These are phyloP conservation scores for Basileuterus tristriatus DNA, from an alignment of 2,797 vertebrate species.

Conservation along the genomic window DNA sequence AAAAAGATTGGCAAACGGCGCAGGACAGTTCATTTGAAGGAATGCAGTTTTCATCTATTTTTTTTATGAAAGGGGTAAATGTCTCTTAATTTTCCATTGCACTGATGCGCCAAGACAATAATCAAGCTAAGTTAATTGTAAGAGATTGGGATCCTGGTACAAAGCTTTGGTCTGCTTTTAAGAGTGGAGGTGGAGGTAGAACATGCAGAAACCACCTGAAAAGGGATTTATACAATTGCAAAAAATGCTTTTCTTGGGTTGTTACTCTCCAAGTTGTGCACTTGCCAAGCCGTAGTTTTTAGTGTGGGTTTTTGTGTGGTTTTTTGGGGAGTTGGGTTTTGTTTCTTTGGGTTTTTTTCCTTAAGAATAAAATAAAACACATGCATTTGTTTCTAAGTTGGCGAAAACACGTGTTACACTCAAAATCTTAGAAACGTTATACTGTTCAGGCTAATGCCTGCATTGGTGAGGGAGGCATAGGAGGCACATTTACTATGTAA, in stretches of 20 bases:
- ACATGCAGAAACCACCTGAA: neutral
- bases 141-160: neutral
- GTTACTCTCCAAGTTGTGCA: neutral
- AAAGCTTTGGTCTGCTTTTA: neutral
- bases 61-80: neutral
- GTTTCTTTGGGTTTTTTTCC: neutral
- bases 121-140: neutral
- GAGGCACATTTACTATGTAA: neutral
- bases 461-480: too few relatives aligned
- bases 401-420: neutral
- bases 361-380: neutral
- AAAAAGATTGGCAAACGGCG: neutral
- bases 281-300: neutral
- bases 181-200: neutral
- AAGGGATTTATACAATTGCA: neutral
- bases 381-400: neutral
- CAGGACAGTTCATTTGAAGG: neutral
- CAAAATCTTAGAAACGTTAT: neutral
- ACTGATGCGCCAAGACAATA: neutral
- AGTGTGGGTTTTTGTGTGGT: neutral
- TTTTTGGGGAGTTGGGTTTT: neutral
- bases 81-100: neutral
- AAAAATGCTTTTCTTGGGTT: accelerated
- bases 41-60: neutral
- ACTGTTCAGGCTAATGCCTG: neutral